Evolutionary conservation across 2,888 invertebrate species (phyloP), one percentile per base, ranked within the genome.

Genomic region (Mesoligia furuncula): DNA sequence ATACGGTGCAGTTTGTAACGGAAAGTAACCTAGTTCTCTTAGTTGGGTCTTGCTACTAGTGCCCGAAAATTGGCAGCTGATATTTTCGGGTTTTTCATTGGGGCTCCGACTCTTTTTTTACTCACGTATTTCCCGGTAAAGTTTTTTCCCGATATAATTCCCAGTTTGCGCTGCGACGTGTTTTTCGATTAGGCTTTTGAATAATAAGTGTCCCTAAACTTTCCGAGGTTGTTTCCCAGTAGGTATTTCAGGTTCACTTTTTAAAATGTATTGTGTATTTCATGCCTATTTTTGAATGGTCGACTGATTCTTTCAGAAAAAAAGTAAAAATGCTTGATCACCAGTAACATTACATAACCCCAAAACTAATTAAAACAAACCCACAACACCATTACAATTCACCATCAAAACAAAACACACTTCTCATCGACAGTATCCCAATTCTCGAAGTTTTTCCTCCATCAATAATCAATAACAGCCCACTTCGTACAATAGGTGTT

Each of bases 401-500:
- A 57, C 39, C 68, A 42, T 31, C n/a, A 69, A 31, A 42, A 54
- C 31, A 61, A 73, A 67, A 70, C 62, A 65, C 61, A 45, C 65
- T 67, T 42, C 42, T 67, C 62, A 61, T 62, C 78, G 62, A 69
- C 66, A 73, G 75, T 79, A 64, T 77, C 77, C 75, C 70, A 57
- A 68, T 79, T 75, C 78, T 39, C 59, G 85, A 86, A 85, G 67
- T 82, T 85, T 85, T 84, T 83, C 80, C 84, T 75, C 85, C 83
- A 89, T 89, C 90, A 88, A 89, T 90, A 91, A 91, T 90, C 90
- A 90, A 92, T 91, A 91, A 86, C 80, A 84, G 80, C 70, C 78
- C 67, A 85, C 87, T 89, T 87, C 83, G 81, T 54, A 90, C 88
- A 92, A 91, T 90, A 90, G 90, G 89, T 91, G 92, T 90, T 93